Percentiles rank a stretch among this genome's conserved stretches.
Conservation (phyloP, 1,140 invertebrate species). For the Leptonema lineaticorne region DNA sequence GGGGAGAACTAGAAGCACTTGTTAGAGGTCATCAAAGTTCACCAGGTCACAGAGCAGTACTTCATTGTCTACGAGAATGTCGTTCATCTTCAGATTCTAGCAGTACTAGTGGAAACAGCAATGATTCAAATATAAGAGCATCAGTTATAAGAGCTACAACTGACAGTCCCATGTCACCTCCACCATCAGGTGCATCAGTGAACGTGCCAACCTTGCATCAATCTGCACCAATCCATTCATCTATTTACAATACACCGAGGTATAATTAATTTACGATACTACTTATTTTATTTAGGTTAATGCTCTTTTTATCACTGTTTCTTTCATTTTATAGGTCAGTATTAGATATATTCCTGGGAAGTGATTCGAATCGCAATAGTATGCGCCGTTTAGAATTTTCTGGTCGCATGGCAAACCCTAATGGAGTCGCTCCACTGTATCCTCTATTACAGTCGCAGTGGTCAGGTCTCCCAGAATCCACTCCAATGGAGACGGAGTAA, state of each 20-base stretch:
- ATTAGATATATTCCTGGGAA: slow-evolving; percentile 65
- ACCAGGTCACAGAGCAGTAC: slow-evolving; percentile 71
- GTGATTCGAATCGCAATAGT: slow-evolving; percentile 56
- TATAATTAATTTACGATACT: slow-evolving; percentile 23
- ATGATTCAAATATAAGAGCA: slow-evolving; percentile 55
- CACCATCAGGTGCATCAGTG: slow-evolving; percentile 46
- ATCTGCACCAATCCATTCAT: slow-evolving; percentile 35
- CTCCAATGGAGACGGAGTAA: slow-evolving; percentile 45
- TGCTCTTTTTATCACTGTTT: slow-evolving; percentile 43
- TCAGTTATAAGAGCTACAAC: slow-evolving; percentile 76
- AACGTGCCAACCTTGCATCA: slow-evolving; percentile 34
- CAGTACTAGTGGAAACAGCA: slow-evolving; percentile 24
- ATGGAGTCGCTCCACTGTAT: slow-evolving; percentile 74
- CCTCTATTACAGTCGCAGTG: slow-evolving; percentile 59
- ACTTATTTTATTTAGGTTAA: neutral
- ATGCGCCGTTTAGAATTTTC: slow-evolving; percentile 72
- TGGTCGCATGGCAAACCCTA: slow-evolving; percentile 70
- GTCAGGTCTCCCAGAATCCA: slow-evolving; percentile 18
- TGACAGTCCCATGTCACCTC: slow-evolving; percentile 80
- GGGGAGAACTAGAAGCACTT: slow-evolving; percentile 85
- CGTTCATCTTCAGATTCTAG: slow-evolving; percentile 54
- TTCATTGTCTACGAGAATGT: slow-evolving; percentile 83
- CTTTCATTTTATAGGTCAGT: slow-evolving; percentile 56
- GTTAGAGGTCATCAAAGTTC: slow-evolving; percentile 73
- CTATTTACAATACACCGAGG: slow-evolving; percentile 41